Percentiles rank a stretch among this genome's conserved stretches.
Conservation (phyloP, 2,797 vertebrate genomes). For the Eulemur rubriventer region DNA sequence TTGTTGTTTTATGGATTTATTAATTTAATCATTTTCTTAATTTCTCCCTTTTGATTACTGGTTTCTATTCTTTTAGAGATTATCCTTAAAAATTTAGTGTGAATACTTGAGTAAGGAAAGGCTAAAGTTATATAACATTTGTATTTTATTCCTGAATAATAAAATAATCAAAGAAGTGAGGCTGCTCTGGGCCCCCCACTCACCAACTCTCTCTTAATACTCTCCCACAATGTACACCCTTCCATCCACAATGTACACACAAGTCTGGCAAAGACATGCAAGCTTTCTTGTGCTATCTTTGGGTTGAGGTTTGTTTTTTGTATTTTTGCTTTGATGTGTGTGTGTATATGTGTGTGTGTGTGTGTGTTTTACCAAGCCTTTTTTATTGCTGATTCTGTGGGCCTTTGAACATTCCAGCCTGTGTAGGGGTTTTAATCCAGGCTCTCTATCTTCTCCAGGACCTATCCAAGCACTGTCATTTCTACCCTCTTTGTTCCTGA, state of each 20-base stretch:
- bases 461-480: neutral
- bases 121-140: neutral
- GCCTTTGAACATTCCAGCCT: no score
- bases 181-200: neutral
- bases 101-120: neutral
- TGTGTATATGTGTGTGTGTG: neutral
- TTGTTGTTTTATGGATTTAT: neutral
- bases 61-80: neutral
- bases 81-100: neutral
- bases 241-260: neutral
- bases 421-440: fast-evolving
- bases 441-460: no score
- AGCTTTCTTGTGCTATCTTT: neutral
- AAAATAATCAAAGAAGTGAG: neutral
- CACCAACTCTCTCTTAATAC: neutral
- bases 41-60: neutral
- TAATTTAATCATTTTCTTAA: neutral
- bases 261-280: neutral
- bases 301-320: neutral
- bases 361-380: neutral
- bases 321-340: neutral
- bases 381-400: neutral
- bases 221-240: neutral
- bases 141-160: neutral
- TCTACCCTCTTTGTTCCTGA: neutral